Percentiles rank a stretch among this genome's conserved stretches.
Conservation (phyloP, 2,888 invertebrate species). For the Meteorus cinctellus region DNA sequence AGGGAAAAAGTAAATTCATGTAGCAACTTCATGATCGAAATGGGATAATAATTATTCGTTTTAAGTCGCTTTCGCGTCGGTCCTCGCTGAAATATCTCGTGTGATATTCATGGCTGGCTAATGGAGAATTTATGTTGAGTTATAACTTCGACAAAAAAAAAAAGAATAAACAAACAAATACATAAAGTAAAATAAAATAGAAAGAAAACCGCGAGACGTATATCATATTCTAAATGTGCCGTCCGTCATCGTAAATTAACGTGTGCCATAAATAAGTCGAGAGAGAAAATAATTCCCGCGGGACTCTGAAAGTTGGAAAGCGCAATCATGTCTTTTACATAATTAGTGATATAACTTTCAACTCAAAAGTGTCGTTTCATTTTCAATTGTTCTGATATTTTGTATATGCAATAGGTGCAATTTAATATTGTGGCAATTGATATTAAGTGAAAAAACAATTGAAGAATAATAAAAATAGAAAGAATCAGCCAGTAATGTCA, state of each 20-base stretch:
- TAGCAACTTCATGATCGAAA: constrained; percentile 20
- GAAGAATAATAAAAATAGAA: constrained; percentile 20
- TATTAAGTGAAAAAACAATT: constrained; percentile 8
- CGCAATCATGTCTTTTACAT: constrained; percentile 33
- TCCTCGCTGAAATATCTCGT: constrained; percentile 49
- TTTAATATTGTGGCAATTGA: constrained; percentile 16
- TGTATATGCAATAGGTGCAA: constrained; percentile 3
- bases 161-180: constrained; percentile 36
- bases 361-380: not conserved
- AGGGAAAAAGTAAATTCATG: constrained; percentile 6
- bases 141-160: constrained; percentile 14
- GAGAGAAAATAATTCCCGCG: constrained; percentile 19
- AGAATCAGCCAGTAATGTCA: not conserved
- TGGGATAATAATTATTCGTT: constrained; percentile 27
- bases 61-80: constrained; percentile 48
- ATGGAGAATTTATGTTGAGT: constrained; percentile 37
- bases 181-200: constrained; percentile 35
- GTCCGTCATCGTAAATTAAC: constrained; percentile 34
- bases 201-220: constrained; percentile 39
- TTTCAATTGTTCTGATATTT: constrained; percentile 42
- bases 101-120: constrained; percentile 38
- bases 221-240: constrained; percentile 38
- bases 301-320: constrained; percentile 27
- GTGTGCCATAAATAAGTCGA: constrained; percentile 39
- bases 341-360: constrained; percentile 5